Base-by-base conservation (phyloP, 2,113 vertebrate species). In the Ariopsis seemanni region DNA sequence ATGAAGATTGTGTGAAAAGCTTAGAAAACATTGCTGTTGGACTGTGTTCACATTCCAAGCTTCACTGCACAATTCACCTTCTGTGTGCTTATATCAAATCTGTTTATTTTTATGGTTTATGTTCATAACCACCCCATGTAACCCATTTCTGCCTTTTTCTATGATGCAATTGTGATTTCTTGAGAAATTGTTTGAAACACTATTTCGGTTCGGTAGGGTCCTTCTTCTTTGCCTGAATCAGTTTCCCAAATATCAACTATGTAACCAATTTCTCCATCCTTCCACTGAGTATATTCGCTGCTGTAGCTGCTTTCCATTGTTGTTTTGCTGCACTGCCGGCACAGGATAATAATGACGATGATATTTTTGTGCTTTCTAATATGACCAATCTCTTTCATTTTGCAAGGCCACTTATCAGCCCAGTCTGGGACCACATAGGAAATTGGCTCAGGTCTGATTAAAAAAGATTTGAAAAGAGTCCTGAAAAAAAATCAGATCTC, bases 321-420 rank as follows among this genome's bases (percentile, higher is more conserved):
- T 42, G 17, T 48, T 42, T 72, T 48, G 71, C 71, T 72, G 15
- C 5, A 0, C 9, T 75, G 72, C 72, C 52, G 22, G n/a, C 10
- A 14, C 69, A 48, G 34, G 0, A 42, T 42, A 1, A 42, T 9
- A 30, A 71, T 25, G 22, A 78, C 8, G 50, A 78, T 1, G 10
- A 75, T 5, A 75, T 78, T 15, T 12, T 7, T 7, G 1, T 78
- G 1, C 5, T n/a, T 22, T 25, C 42, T 4, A 75, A n/a, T 52
- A 22, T 52, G 75, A 6, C 71, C 71, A 72, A 69, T 27, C 65
- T 72, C 69, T 42, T 53, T 77, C 50, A 53, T 77, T 78, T 78
- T 27, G 5, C 22, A 78, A 52, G 20, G 15, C 50, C 52, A 55
- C 25, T 55, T 75, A 52, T 75, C 42, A 75, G 22, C 52, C 20